phyloP scores from a whole-genome alignment of 2,888 invertebrate genomes.

The Melieria picta region DNA sequence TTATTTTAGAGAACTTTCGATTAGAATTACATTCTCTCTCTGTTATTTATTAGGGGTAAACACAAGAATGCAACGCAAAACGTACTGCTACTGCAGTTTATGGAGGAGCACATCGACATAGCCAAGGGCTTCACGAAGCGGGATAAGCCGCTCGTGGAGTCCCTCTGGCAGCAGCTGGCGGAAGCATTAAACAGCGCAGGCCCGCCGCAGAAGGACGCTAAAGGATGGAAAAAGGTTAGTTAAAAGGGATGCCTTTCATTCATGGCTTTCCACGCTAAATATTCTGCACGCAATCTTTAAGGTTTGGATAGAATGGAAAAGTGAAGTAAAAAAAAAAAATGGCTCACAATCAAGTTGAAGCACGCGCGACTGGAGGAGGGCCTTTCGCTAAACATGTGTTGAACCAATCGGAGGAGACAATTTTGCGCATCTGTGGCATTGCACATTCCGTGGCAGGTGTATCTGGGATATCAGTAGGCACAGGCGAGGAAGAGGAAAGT shows the following conservation, averaged over 20 bases:
- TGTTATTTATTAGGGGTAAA: too few relatives aligned
- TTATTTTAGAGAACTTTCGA: too few relatives aligned
- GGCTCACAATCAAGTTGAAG: slow-evolving; percentile 17
- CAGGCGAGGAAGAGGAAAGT: too few relatives aligned
- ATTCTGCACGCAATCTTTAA: not conserved
- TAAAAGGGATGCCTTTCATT: slow-evolving; percentile 3
- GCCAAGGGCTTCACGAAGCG: slow-evolving; percentile 26
- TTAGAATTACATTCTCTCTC: too few relatives aligned
- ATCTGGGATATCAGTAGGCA: too few relatives aligned
- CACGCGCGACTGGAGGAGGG: slow-evolving; percentile 10
- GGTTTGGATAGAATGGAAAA: slow-evolving; percentile 31
- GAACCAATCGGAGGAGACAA: not conserved
- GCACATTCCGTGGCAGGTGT: too few relatives aligned
- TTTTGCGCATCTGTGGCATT: not conserved
- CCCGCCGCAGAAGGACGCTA: slow-evolving; percentile 18
- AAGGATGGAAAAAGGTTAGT: slow-evolving; percentile 27
- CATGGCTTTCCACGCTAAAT: not conserved
- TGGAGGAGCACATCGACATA: too few relatives aligned
- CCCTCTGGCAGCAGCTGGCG: slow-evolving; percentile 26
- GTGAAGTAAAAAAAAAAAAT: slow-evolving; percentile 26
- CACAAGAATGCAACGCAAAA: too few relatives aligned
- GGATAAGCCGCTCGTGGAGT: slow-evolving; percentile 26
- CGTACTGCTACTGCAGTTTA: too few relatives aligned
- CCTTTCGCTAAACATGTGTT: not conserved
- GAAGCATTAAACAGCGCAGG: slow-evolving; percentile 29